phyloP scores from a whole-genome alignment of 2,888 invertebrate species.

The Troilus luridus region DNA sequence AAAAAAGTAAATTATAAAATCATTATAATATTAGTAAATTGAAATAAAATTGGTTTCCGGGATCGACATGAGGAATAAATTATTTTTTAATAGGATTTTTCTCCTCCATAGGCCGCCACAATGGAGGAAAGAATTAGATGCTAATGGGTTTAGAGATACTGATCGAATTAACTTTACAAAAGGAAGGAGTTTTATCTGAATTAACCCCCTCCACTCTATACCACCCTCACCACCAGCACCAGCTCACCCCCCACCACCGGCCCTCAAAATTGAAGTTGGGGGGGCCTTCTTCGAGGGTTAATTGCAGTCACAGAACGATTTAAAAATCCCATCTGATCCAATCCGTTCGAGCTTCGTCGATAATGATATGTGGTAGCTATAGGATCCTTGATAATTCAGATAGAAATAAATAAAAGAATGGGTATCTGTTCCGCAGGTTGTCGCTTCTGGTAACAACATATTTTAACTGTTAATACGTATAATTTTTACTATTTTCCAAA shows the following conservation, averaged over 20 bases:
- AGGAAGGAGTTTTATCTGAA: conserved; percentile 26
- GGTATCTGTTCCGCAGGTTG: too few species aligned
- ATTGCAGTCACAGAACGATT: neutral
- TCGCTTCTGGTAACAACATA: too few species aligned
- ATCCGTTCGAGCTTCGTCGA: neutral
- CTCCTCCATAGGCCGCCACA: conserved; percentile 5
- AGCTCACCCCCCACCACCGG: too few species aligned
- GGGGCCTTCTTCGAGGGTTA: neutral
- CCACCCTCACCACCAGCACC: neutral
- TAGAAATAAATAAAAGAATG: neutral
- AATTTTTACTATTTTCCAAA: too few species aligned
- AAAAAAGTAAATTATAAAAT: too few species aligned
- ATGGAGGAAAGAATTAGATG: conserved; percentile 24
- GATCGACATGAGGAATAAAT: neutral
- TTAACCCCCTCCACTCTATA: neutral
- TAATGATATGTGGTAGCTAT: neutral
- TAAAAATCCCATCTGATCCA: neutral
- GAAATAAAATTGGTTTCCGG: neutral
- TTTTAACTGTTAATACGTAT: too few species aligned
- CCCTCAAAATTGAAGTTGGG: neutral
- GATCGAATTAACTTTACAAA: conserved; percentile 2
- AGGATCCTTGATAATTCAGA: neutral
- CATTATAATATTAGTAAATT: neutral
- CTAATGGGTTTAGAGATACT: conserved; percentile 5
- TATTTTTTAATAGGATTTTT: conserved; percentile 12